These are phyloP conservation scores for Campoplex nolae DNA, from an alignment of 2,888 invertebrate genomes.

Conservation along the genomic window DNA sequence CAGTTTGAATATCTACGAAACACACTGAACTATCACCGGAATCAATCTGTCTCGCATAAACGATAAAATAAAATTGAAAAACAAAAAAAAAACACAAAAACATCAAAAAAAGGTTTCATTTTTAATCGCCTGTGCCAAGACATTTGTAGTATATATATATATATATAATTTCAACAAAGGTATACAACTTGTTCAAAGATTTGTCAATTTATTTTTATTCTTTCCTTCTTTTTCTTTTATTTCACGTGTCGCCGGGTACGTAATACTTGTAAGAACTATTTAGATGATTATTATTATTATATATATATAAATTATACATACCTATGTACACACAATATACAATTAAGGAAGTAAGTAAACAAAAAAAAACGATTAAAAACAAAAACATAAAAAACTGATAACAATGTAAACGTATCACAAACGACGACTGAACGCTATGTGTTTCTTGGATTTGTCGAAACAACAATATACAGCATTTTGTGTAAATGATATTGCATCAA, in stretches of 20 bases:
- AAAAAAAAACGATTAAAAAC: slow-evolving; percentile 13
- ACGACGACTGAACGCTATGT: slow-evolving; percentile 71
- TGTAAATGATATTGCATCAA: slow-evolving; percentile 70
- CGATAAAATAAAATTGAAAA: not conserved
- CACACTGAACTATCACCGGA: slow-evolving; percentile 44
- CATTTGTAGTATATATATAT: slow-evolving; percentile 55
- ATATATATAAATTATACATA: slow-evolving; percentile 70
- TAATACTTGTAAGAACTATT: slow-evolving; percentile 69
- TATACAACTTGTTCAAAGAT: slow-evolving; percentile 44
- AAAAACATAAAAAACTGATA: slow-evolving; percentile 60
- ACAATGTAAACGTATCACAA: slow-evolving; percentile 70
- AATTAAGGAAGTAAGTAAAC: slow-evolving; percentile 64
- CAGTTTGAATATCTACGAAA: slow-evolving; percentile 47
- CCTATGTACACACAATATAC: slow-evolving; percentile 71
- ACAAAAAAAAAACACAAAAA: not conserved
- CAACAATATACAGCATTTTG: slow-evolving; percentile 63
- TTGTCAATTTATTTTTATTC: slow-evolving; percentile 49
- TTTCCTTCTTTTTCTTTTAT: slow-evolving; percentile 41
- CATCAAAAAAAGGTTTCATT: slow-evolving; percentile 49
- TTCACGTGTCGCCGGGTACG: slow-evolving; percentile 65
- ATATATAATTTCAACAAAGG: slow-evolving; percentile 17
- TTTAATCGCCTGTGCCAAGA: slow-evolving; percentile 68
- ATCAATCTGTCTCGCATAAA: slow-evolving; percentile 59
- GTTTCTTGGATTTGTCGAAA: slow-evolving; percentile 65
- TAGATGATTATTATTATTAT: slow-evolving; percentile 65